Evolutionary conservation across 2,113 vertebrate genomes (phyloP).

Genomic region (Lophotis ruficrista): DNA sequence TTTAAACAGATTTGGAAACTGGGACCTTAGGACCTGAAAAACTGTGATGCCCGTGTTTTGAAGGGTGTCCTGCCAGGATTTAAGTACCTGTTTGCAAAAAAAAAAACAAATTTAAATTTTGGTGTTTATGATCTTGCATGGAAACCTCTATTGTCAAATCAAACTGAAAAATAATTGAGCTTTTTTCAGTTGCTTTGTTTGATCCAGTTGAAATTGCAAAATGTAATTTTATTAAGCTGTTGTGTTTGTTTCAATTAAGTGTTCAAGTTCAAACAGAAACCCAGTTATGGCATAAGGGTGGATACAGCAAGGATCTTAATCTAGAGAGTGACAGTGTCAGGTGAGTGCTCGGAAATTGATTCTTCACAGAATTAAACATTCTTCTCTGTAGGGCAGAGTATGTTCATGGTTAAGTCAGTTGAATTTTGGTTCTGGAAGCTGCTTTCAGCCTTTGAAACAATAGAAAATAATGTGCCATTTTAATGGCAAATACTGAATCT

Average conservation of each 20-base stretch:
- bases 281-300: background rate
- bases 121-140: background rate
- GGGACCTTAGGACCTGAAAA: background rate
- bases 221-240: background rate
- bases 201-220: background rate
- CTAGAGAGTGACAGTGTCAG: conserved; percentile 41
- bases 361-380: background rate
- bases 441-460: background rate
- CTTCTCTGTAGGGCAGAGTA: background rate
- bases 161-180: background rate
- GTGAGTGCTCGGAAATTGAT: conserved; percentile 28
- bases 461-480: background rate
- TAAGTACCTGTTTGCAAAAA: background rate
- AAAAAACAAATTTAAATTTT: background rate
- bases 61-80: background rate
- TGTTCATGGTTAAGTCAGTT: background rate
- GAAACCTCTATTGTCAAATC: background rate
- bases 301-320: conserved; percentile 16
- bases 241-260: conserved; percentile 61
- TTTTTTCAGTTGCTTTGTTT: background rate
- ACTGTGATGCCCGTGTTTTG: background rate
- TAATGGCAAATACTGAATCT: background rate
- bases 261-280: conserved; percentile 70
- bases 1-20: background rate
- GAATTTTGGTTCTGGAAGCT: background rate